Evolutionary conservation across 2,888 invertebrate genomes (phyloP).

Genomic region (Folsomia candida): DNA sequence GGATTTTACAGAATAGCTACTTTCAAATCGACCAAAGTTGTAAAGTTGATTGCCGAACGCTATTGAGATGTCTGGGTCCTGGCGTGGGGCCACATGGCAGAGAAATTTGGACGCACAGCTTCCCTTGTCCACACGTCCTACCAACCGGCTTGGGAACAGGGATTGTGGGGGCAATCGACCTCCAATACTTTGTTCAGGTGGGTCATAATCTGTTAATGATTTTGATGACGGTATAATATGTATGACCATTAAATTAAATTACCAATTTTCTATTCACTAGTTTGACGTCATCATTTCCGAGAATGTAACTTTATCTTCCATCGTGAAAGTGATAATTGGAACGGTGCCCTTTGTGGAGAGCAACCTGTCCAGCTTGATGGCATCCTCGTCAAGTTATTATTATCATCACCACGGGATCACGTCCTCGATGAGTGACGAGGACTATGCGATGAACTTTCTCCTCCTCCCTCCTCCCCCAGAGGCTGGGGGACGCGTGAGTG

Average conservation of each 20-base stretch:
- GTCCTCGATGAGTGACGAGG: background rate
- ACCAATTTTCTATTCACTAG: background rate
- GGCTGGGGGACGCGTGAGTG: background rate
- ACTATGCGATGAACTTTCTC: background rate
- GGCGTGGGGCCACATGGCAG: conserved; percentile 16
- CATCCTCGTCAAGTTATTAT: background rate
- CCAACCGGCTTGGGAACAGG: conserved; percentile 23
- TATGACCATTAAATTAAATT: background rate
- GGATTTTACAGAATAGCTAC: conserved; percentile 14
- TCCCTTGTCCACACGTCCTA: conserved; percentile 18
- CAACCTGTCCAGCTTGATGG: conserved; percentile 6
- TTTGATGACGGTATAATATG: background rate
- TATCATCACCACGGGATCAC: background rate
- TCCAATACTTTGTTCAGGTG: conserved; percentile 20
- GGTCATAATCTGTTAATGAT: background rate
- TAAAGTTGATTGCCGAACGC: conserved; percentile 21
- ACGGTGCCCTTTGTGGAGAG: conserved; percentile 21
- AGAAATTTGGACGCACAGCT: conserved; percentile 24
- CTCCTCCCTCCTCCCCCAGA: background rate
- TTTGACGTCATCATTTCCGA: conserved; percentile 22
- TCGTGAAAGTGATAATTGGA: conserved; percentile 23
- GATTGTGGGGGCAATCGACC: conserved; percentile 21
- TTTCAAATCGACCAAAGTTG: conserved; percentile 19
- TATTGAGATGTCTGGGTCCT: conserved; percentile 21
- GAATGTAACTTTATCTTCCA: conserved; percentile 18